Evolutionary conservation across 2,797 vertebrate genomes (phyloP), one percentile per base, ranked within the genome.

Genomic region (Anguilla marmorata): DNA sequence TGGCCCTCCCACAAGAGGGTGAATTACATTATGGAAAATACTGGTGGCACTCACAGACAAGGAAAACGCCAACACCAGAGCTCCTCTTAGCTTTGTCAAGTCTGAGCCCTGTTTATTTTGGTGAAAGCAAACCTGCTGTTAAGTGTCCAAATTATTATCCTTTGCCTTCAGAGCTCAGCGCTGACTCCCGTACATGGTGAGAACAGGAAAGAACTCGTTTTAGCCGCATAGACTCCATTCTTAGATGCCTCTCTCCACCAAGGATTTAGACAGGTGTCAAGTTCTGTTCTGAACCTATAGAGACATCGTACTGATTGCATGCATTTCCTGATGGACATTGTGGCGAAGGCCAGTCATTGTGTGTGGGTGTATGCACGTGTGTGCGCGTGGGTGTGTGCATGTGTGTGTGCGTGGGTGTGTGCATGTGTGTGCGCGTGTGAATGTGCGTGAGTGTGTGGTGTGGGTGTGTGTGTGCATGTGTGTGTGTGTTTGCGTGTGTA

Each of bases 291-390:
- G 30, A 8, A 41, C 12, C 30, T 16, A 3, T 21, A 41, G 72
- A 41, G 30, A 76, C 72, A 11, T 19, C 33, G 33, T 12, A 76
- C 72, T 37, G 72, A 76, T 76, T 76, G 33, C 72, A 4, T 24
- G 12, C 11, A 14, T 37, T 41, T 76, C 3, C 30, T 76, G 33
- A 9, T 37, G 69, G 72, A 19, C 72, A 72, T 0, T 27, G n/a
- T 30, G 11, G 33, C 41, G 72, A 76, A 16, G 72, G 72, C 72
- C 30, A 37, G 41, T 37, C 16, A 33, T 76, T 76, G 14, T 41
- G 33, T 2, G 94, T 45, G 3, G 41, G 41, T 45, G 41, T 45
- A 45, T 45, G 41, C 41, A 45, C 3, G 2, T 45, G 41, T 45
- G 41, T 45, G 41, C 0, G 41, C 41, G 50, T 48, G 21, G 0